A percentile compares a stretch with the other conserved stretches of the same genome.
These are phyloP conservation scores for Synergus japonicus DNA, from an alignment of 2,888 invertebrate genomes.

Conservation along the genomic window DNA sequence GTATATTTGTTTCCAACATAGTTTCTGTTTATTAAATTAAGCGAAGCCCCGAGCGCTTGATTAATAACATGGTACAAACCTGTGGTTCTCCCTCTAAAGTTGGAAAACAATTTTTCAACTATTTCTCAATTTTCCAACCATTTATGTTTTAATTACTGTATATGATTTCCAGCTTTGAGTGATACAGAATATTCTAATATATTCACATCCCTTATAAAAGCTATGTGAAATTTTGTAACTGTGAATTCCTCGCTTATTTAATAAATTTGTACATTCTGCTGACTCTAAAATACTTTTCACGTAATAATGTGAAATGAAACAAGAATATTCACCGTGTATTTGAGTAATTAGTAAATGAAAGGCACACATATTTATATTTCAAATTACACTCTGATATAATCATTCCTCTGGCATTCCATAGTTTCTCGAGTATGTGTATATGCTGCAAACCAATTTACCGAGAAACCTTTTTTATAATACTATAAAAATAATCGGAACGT, in stretches of 20 bases:
- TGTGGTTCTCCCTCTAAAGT: neutral
- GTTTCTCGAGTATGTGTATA: neutral
- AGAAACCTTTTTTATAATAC: conserved; percentile 5
- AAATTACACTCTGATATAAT: neutral
- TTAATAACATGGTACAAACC: conserved; percentile 3
- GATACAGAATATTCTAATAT: neutral
- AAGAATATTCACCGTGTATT: neutral
- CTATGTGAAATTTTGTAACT: conserved; percentile 15
- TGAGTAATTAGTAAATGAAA: neutral
- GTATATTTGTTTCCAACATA: neutral
- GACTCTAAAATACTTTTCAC: neutral
- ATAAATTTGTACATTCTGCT: neutral
- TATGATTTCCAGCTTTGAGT: conserved; percentile 9
- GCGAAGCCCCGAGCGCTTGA: conserved; percentile 13
- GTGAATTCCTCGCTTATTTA: neutral
- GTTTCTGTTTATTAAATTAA: conserved; percentile 22
- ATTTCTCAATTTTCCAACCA: conserved; percentile 14
- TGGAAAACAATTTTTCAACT: conserved; percentile 18
- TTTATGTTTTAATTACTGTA: neutral
- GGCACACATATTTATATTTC: neutral
- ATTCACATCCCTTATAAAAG: neutral
- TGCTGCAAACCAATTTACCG: neutral
- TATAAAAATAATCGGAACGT: conserved; percentile 13
- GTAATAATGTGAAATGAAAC: neutral
- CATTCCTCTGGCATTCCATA: neutral